A percentile compares a stretch with the other conserved stretches of the same genome.
Conservation (phyloP, 2,888 invertebrate species). For the Neoitamus cyanurus region DNA sequence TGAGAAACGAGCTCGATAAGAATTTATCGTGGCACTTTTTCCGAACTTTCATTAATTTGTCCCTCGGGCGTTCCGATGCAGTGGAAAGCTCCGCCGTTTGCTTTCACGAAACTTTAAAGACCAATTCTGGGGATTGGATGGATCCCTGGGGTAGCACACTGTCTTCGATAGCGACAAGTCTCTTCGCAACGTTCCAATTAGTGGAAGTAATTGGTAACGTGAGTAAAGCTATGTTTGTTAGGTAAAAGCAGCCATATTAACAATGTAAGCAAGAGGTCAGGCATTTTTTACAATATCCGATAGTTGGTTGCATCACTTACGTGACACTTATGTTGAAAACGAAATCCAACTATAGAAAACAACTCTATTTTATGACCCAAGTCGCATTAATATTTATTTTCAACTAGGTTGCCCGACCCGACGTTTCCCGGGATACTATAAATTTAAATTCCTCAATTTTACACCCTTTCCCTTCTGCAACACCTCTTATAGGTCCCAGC, state of each 20-base stretch:
- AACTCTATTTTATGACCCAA: too few species aligned
- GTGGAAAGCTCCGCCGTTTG: neutral
- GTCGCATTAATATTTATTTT: too few species aligned
- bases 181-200: neutral
- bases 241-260: neutral
- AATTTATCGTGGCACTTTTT: constrained; percentile 9
- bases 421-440: too few species aligned
- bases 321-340: too few species aligned
- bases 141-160: neutral
- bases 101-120: neutral
- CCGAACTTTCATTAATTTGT: neutral
- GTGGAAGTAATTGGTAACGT: neutral
- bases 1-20: constrained; percentile 25
- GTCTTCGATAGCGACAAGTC: neutral
- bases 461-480: too few species aligned
- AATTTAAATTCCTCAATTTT: too few species aligned
- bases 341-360: too few species aligned
- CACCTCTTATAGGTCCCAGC: too few species aligned
- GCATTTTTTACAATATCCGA: too few species aligned
- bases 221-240: neutral
- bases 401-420: too few species aligned
- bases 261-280: too few species aligned
- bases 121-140: neutral
- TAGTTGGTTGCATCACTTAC: too few species aligned
- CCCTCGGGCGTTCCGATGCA: neutral